Conservation (phyloP, 2,888 invertebrate species). For the Torymus texanus region DNA sequence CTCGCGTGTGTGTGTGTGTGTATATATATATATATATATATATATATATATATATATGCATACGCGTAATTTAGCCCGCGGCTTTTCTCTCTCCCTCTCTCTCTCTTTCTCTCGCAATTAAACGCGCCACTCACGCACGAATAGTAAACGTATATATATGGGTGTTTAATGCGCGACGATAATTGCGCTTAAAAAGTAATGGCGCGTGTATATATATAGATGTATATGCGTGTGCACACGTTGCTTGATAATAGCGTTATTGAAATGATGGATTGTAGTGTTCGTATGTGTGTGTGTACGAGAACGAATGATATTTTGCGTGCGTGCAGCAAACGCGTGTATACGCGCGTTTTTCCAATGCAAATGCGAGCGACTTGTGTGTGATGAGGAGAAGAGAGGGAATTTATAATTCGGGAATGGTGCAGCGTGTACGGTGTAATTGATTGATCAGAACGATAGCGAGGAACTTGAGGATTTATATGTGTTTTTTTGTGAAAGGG, state of each 20-base stretch:
- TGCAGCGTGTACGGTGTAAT: neutral
- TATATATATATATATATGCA: too few species aligned
- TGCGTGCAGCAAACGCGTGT: neutral
- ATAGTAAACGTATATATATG: neutral
- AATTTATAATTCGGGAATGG: constrained; percentile 9
- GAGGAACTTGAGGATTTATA: too few species aligned
- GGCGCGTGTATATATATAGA: neutral
- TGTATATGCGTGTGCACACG: neutral
- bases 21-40: too few species aligned
- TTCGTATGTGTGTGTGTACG: neutral
- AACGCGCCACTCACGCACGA: neutral
- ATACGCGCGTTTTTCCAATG: neutral
- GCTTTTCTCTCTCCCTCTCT: neutral
- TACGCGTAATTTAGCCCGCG: neutral
- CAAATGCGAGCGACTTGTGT: neutral
- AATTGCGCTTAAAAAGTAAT: constrained; percentile 38
- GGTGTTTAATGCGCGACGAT: constrained; percentile 39
- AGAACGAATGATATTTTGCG: neutral
- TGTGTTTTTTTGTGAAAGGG: too few species aligned
- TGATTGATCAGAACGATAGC: constrained; percentile 15
- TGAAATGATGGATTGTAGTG: constrained; percentile 41
- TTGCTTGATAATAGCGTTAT: constrained; percentile 38
- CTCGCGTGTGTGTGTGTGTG: too few species aligned
- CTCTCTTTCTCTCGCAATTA: constrained; percentile 23
- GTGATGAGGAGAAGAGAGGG: neutral